Evolutionary conservation across 2,888 invertebrate genomes (phyloP).

Genomic region (Lasioglossum lativentre): DNA sequence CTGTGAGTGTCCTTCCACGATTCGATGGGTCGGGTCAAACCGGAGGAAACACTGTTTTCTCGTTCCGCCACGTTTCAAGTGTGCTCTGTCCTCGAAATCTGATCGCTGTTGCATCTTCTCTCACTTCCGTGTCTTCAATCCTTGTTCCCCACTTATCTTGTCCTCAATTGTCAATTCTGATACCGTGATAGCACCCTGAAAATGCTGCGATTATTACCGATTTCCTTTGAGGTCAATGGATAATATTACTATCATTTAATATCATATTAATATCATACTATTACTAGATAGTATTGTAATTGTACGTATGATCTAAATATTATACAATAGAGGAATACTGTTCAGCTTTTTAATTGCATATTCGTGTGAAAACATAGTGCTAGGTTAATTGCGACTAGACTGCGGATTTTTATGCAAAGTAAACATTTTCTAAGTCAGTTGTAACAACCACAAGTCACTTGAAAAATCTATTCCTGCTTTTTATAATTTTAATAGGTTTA

Average conservation of each 20-base stretch:
- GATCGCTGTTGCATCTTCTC: constrained; percentile 37
- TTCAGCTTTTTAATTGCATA: neutral
- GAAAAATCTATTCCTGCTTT: neutral
- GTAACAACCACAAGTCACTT: neutral
- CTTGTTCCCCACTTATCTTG: constrained; percentile 19
- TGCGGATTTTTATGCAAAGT: too few relatives aligned
- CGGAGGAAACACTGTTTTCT: constrained; percentile 61
- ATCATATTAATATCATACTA: too few relatives aligned
- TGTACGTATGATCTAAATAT: too few relatives aligned
- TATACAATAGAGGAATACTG: neutral
- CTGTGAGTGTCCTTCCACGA: neutral
- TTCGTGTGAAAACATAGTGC: neutral
- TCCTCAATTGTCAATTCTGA: constrained; percentile 17
- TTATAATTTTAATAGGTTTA: neutral
- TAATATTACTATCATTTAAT: too few relatives aligned
- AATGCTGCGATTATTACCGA: neutral
- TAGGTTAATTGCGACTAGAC: neutral
- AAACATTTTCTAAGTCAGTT: neutral
- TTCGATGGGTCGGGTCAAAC: constrained; percentile 31
- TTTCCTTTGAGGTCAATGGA: neutral
- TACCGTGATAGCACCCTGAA: constrained; percentile 37
- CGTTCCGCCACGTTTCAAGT: constrained; percentile 62
- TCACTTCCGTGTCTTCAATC: constrained; percentile 35
- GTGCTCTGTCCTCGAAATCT: constrained; percentile 57
- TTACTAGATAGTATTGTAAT: too few relatives aligned